phyloP scores from a whole-genome alignment of 2,888 invertebrate species.

The Pandemis heparana region DNA sequence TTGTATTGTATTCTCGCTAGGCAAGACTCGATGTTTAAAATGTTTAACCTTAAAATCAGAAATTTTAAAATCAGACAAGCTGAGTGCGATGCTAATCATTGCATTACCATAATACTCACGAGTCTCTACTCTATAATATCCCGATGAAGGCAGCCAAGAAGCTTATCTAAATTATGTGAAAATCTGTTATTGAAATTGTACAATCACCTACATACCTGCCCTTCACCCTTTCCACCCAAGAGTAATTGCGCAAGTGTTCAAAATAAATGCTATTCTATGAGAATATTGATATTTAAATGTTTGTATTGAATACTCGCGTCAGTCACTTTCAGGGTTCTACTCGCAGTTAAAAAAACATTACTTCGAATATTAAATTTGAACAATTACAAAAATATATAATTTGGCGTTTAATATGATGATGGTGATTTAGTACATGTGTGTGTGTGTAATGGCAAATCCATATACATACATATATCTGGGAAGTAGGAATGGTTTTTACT shows the following conservation, averaged over 20 bases:
- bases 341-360: slow-evolving; percentile 56
- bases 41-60: no score
- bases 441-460: slow-evolving; percentile 61
- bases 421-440: slow-evolving; percentile 66
- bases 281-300: slow-evolving; percentile 25
- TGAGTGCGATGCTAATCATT: not conserved
- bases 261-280: slow-evolving; percentile 29
- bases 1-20: not conserved
- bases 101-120: not conserved
- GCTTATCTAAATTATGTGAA: slow-evolving; percentile 37
- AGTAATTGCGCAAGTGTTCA: slow-evolving; percentile 15
- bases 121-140: not conserved
- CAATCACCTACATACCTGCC: slow-evolving; percentile 16
- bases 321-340: slow-evolving; percentile 26
- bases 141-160: slow-evolving; percentile 15
- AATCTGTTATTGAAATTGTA: slow-evolving; percentile 40
- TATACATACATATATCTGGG: slow-evolving; percentile 45
- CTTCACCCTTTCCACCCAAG: slow-evolving; percentile 17
- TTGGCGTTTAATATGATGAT: slow-evolving; percentile 78
- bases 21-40: no score
- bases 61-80: not conserved
- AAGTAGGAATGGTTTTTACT: slow-evolving; percentile 26
- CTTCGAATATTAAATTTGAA: slow-evolving; percentile 80
- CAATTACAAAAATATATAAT: slow-evolving; percentile 77
- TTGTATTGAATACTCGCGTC: slow-evolving; percentile 15